Evolutionary conservation across 2,113 vertebrate genomes (phyloP).

Genomic region (Cathartes aura): DNA sequence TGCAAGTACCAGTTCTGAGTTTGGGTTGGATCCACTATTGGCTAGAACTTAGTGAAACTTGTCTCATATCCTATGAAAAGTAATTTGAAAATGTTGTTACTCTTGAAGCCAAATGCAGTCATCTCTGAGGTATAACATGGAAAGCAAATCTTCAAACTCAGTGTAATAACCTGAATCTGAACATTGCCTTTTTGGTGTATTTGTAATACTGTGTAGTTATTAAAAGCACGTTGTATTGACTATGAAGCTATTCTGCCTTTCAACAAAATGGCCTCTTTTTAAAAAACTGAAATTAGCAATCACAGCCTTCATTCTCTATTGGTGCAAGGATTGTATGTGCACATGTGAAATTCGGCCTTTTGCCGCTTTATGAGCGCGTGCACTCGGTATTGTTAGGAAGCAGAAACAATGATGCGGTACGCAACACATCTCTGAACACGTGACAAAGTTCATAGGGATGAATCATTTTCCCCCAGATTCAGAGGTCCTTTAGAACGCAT

Average conservation of each 20-base stretch:
- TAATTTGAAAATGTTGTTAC: neutral
- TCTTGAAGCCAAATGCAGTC: neutral
- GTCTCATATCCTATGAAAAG: neutral
- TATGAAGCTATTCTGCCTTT: neutral
- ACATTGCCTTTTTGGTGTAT: neutral
- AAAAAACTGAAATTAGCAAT: neutral
- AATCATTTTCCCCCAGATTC: neutral
- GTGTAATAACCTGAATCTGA: neutral
- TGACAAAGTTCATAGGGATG: neutral
- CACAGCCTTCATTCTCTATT: neutral
- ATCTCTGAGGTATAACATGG: neutral
- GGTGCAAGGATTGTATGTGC: neutral
- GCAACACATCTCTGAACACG: neutral
- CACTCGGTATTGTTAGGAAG: neutral
- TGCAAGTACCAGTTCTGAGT: neutral
- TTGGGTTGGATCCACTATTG: neutral
- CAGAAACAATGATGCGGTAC: neutral
- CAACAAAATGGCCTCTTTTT: neutral
- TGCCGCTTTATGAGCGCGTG: neutral
- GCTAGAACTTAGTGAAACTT: neutral
- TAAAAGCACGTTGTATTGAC: neutral
- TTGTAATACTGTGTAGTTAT: neutral
- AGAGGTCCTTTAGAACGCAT: neutral
- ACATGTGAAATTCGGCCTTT: neutral
- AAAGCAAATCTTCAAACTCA: neutral